Conservation (phyloP, 1,140 invertebrate species). For the Eriosoma lanigerum region DNA sequence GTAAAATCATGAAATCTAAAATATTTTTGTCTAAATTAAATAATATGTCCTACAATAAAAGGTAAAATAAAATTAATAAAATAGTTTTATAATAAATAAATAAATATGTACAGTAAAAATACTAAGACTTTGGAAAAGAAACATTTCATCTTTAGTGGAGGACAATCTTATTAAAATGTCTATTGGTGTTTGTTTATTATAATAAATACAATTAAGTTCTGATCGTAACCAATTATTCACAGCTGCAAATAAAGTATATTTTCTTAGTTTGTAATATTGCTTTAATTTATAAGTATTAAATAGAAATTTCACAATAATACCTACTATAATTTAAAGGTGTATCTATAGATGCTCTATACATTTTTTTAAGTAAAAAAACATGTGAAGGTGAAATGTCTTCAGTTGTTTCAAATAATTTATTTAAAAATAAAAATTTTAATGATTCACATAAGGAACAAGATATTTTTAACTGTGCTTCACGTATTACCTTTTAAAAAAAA, state of each 20-base stretch:
- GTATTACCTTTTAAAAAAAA: conserved; percentile 9
- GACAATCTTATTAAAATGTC: conserved; percentile 36
- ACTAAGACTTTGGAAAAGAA: conserved; percentile 11
- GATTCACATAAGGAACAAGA: conserved; percentile 19
- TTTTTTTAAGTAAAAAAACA: conserved; percentile 45
- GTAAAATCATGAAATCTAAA: conserved; percentile 38
- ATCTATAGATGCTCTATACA: neutral
- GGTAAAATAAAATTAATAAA: neutral
- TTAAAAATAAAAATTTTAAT: conserved; percentile 24
- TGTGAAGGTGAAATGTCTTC: neutral
- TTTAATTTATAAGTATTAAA: neutral
- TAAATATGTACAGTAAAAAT: conserved; percentile 25
- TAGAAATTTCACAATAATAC: neutral
- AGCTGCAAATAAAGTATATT: conserved; percentile 19
- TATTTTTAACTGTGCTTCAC: conserved; percentile 24
- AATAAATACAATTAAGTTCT: conserved; percentile 1
- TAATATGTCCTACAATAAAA: conserved; percentile 30
- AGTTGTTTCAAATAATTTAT: conserved; percentile 14
- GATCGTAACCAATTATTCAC: conserved; percentile 40
- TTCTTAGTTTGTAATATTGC: neutral
- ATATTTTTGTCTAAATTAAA: neutral
- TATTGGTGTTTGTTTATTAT: conserved; percentile 15
- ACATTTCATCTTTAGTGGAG: neutral
- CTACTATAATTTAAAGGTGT: conserved; percentile 33
- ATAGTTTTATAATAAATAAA: neutral